phyloP scores from a whole-genome alignment of 2,797 vertebrate genomes.

The Pipistrellus pygmaeus region DNA sequence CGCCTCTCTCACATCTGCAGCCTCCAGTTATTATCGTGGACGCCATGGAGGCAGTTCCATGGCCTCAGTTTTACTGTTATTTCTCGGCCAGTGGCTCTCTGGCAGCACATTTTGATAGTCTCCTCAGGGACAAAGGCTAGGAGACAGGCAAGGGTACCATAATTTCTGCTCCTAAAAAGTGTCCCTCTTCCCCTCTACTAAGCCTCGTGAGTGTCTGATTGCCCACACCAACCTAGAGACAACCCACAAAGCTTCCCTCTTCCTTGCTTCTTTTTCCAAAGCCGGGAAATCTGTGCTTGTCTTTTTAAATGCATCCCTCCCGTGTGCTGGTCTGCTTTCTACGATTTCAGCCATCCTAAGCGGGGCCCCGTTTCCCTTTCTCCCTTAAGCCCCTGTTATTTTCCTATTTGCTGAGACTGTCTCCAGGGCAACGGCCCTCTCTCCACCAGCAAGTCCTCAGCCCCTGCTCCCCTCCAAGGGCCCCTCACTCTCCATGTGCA shows the following conservation, averaged over 20 bases:
- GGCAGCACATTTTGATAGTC: not conserved
- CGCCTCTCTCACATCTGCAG: not conserved
- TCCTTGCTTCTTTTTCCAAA: slow-evolving; percentile 52
- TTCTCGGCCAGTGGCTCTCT: not conserved
- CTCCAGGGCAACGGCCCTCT: slow-evolving; percentile 79
- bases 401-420: slow-evolving; percentile 79
- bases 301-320: slow-evolving; percentile 68
- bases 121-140: not conserved
- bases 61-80: not conserved
- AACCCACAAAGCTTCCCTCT: not conserved
- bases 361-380: not conserved
- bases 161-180: not conserved
- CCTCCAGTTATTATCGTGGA: not conserved
- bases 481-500: slow-evolving; percentile 68
- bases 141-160: not conserved
- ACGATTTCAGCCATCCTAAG: slow-evolving; percentile 62
- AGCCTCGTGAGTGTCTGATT: not conserved
- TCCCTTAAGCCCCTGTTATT: slow-evolving; percentile 74
- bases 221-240: not conserved
- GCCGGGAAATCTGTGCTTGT: slow-evolving; percentile 63
- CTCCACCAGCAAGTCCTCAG: slow-evolving; percentile 51
- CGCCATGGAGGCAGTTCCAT: not conserved
- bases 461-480: slow-evolving; percentile 16
- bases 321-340: slow-evolving; percentile 63
- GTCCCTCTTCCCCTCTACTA: not conserved